Evolutionary conservation across 2,113 vertebrate species (phyloP).

Genomic region (Chloebia gouldiae): DNA sequence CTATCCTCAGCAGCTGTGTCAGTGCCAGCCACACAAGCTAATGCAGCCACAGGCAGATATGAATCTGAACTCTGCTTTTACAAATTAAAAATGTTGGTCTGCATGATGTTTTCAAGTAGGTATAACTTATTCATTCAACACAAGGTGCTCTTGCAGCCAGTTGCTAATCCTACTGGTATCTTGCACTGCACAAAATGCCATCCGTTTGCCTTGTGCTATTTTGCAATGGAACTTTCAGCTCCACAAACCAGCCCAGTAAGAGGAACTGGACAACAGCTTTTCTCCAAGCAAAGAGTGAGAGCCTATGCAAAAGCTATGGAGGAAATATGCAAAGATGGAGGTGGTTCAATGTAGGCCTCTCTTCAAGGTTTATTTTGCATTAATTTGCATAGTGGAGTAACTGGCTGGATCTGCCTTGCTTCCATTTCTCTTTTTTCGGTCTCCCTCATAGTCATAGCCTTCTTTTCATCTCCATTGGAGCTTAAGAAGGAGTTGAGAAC

Average conservation of each 20-base stretch:
- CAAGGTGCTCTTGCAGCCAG: not conserved
- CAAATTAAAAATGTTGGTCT: not conserved
- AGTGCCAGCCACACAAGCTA: not conserved
- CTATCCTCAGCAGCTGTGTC: not conserved
- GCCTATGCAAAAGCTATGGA: not conserved
- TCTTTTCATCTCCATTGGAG: not conserved
- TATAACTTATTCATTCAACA: not conserved
- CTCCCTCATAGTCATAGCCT: not conserved
- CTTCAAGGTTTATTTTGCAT: not conserved
- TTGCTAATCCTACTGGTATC: not conserved
- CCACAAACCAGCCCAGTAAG: not conserved
- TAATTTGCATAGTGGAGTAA: not conserved
- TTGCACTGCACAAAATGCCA: rapidly evolving
- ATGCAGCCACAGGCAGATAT: not conserved
- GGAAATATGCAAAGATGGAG: not conserved
- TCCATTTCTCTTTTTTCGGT: not conserved
- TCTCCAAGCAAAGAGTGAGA: not conserved
- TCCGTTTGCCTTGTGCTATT: not conserved
- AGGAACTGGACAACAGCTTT: not conserved
- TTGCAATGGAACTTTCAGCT: not conserved
- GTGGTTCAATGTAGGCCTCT: not conserved
- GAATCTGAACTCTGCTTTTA: not conserved
- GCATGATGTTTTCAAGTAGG: constrained; percentile 3
- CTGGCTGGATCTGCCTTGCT: not conserved
- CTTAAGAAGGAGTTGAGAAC: not conserved